Percentiles rank a stretch among this genome's conserved stretches.
Evolutionary conservation across 2,797 vertebrate genomes (phyloP).

Genomic region (Hypotaenidia philippensis): DNA sequence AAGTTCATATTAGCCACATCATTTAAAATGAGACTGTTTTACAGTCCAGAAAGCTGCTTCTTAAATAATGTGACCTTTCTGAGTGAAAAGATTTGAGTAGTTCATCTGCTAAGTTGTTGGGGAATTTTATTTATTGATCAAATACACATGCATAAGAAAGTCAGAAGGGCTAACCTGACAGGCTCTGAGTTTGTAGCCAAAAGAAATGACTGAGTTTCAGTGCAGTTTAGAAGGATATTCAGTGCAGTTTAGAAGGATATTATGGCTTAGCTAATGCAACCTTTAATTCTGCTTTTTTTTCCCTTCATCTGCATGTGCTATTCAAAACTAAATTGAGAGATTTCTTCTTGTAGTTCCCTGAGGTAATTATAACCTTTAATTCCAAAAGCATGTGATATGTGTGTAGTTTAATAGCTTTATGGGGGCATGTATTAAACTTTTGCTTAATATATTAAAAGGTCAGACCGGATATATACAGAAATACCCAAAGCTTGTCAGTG

Average conservation of each 20-base stretch:
- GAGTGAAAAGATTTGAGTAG: background rate
- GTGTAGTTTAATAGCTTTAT: conserved; percentile 13
- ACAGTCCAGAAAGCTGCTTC: background rate
- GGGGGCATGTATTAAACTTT: background rate
- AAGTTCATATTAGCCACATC: background rate
- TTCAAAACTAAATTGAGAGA: background rate
- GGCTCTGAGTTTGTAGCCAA: background rate
- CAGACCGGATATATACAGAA: conserved; percentile 43
- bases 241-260: background rate
- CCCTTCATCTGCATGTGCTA: background rate
- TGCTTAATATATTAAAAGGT: background rate
- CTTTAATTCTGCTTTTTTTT: background rate
- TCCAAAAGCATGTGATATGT: background rate
- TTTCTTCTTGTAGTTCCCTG: background rate
- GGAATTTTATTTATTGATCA: background rate
- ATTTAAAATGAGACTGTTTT: background rate
- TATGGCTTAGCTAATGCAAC: background rate
- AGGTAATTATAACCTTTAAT: conserved; percentile 12
- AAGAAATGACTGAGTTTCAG: background rate
- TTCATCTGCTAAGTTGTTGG: background rate
- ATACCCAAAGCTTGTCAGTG: conserved; percentile 13
- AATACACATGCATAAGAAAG: background rate
- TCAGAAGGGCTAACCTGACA: background rate
- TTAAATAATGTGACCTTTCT: background rate
- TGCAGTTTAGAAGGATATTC: background rate